These are phyloP conservation scores for Brenthis daphne DNA, from an alignment of 2,888 invertebrate genomes.

Conservation along the genomic window DNA sequence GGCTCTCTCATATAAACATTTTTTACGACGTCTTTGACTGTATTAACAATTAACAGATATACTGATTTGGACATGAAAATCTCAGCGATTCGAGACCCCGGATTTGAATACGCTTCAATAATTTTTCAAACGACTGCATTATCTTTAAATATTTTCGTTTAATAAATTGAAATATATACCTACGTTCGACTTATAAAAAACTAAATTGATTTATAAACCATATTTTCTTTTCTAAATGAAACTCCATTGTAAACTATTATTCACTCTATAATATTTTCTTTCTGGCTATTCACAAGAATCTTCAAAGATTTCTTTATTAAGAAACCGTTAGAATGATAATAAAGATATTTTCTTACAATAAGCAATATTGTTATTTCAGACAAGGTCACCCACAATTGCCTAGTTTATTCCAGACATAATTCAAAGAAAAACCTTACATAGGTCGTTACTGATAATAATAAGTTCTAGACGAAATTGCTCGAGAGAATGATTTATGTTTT, in stretches of 20 bases:
- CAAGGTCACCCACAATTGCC: conserved; percentile 33
- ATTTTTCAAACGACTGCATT: no score
- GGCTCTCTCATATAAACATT: no score
- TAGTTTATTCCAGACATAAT: conserved; percentile 24
- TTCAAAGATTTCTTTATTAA: conserved; percentile 14
- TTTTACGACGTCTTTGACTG: no score
- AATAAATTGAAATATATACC: no score
- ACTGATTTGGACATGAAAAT: no score
- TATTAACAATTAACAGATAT: no score
- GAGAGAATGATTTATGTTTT: conserved; percentile 60
- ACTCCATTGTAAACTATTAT: not conserved
- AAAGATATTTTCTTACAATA: conserved; percentile 22
- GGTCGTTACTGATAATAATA: conserved; percentile 62
- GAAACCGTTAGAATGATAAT: conserved; percentile 7
- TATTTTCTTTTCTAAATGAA: not conserved
- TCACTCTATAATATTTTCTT: not conserved
- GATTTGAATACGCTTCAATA: no score
- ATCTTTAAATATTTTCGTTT: no score
- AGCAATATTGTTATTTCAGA: conserved; percentile 6
- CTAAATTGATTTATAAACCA: not conserved
- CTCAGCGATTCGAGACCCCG: no score
- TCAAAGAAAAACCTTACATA: conserved; percentile 33
- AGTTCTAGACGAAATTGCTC: conserved; percentile 43
- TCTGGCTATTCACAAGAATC: not conserved
- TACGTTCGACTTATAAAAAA: not conserved